Base-by-base conservation (phyloP, 2,113 vertebrate genomes). In the Tachysurus vachellii region DNA sequence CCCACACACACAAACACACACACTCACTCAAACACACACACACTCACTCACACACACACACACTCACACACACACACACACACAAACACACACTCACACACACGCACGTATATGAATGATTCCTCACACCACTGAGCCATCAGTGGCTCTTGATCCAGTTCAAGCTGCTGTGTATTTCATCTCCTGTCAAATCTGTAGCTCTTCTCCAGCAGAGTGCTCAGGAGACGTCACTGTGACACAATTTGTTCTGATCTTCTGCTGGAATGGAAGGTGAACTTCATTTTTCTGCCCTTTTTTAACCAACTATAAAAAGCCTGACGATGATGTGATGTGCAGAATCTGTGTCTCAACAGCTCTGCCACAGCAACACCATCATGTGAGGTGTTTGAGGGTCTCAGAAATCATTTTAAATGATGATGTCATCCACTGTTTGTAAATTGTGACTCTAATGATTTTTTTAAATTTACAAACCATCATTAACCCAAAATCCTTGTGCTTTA, bases 161-260 rank as follows among this genome's bases (percentile, higher is more conserved):
- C 47, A 54, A 47, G 42, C 90, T 91, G 89, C 92, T 93, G 91
- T 87, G 90, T 91, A 89, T 93, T 94, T 93, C 90, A 94, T 93
- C 92, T 94, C 91, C 92, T 90, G 90, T 80, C 79, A 80, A 84
- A 89, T 89, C 42, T 91, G 61, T 50, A 87, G 91, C 92, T 89
- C 86, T 80, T 92, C 92, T 89, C 91, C 81, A 86, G 91, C 92
- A 92, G 85, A 88, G 26, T 0, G 13, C 47, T 28, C 47, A 54
- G 47, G 42, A 26, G 23, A 77, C 47, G 1, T 53, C 23, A 28
- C 54, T 26, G 54, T 54, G 12, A 77, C 75, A 17, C 7, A 0
- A 53, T 21, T 76, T 47, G 5, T 54, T 76, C 44, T 76, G 36
- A 0, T 71, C 5, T 6, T 77, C 47, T 16, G 47, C 12, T 77